A percentile compares a stretch with the other conserved stretches of the same genome.
Evolutionary conservation across 2,797 vertebrate genomes (phyloP).

Genomic region (Craterocephalus amniculus): DNA sequence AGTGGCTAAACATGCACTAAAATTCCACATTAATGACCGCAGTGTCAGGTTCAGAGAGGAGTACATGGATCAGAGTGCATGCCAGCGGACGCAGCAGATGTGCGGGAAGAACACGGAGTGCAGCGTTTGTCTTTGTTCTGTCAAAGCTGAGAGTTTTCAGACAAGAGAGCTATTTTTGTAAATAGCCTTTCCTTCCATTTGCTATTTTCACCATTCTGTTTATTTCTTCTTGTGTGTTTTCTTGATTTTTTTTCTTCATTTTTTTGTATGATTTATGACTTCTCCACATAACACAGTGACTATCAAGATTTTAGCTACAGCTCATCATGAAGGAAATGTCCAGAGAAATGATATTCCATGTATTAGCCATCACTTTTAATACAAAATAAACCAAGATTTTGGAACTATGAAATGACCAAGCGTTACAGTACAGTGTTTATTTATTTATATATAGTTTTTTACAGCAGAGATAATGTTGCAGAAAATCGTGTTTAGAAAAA

Average conservation of each 20-base stretch:
- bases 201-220: conserved; percentile 49
- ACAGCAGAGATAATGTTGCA: conserved; percentile 33
- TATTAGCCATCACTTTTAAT: conserved; percentile 80
- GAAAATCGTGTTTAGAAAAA: conserved; percentile 24
- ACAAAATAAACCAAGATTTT: conserved; percentile 80
- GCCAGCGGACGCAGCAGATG: conserved; percentile 28
- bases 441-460: conserved; percentile 57
- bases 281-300: conserved; percentile 72
- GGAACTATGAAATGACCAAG: conserved; percentile 85
- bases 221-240: conserved; percentile 58
- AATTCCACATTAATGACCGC: conserved; percentile 23
- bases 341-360: conserved; percentile 74
- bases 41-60: conserved; percentile 6
- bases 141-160: conserved; percentile 35
- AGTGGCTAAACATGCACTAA: conserved; percentile 27
- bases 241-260: conserved; percentile 21
- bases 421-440: conserved; percentile 76
- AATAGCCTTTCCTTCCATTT: conserved; percentile 63
- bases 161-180: conserved; percentile 70
- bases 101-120: conserved; percentile 28
- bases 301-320: conserved; percentile 72
- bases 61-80: background rate
- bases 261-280: conserved; percentile 55
- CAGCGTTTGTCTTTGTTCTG: conserved; percentile 28
- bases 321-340: conserved; percentile 84